Evolutionary conservation across 2,797 vertebrate genomes (phyloP).

Genomic region (Hippopotamyrus pictus): DNA sequence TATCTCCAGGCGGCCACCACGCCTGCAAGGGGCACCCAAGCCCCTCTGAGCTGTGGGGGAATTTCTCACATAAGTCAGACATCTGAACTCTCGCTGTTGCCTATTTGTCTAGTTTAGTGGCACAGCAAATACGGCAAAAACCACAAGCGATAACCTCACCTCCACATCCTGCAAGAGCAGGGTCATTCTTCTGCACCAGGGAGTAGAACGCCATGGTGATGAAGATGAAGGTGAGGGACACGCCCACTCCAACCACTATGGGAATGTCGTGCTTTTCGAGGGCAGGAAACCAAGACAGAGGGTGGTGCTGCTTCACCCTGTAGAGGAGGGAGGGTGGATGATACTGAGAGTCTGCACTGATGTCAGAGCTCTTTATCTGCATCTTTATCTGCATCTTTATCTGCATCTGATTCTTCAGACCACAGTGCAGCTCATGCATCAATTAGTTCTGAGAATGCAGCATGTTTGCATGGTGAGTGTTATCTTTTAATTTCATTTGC

Average conservation of each 20-base stretch:
- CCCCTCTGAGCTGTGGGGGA: conserved; percentile 58
- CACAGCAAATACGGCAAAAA: background rate
- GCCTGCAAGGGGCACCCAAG: conserved; percentile 49
- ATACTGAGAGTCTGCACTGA: background rate
- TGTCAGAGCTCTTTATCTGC: background rate
- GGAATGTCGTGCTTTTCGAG: conserved; percentile 72
- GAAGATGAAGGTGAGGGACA: conserved; percentile 71
- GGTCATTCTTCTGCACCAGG: conserved; percentile 66
- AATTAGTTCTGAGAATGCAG: background rate
- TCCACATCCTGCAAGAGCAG: conserved; percentile 50
- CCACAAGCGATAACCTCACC: conserved; percentile 41
- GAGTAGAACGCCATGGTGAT: conserved; percentile 71
- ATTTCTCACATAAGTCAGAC: background rate
- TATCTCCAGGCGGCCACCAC: conserved; percentile 46
- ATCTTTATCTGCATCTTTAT: too few species aligned
- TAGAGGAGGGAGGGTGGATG: background rate
- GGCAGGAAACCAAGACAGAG: conserved; percentile 57
- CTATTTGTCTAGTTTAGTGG: background rate
- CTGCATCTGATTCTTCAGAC: background rate
- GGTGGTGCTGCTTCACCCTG: conserved; percentile 51
- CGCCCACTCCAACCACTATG: conserved; percentile 68
- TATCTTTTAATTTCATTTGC: background rate
- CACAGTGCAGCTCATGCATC: background rate
- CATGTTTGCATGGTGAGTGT: background rate
- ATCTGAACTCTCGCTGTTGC: background rate